Evolutionary conservation across 2,113 vertebrate species (phyloP).

Genomic region (Podiceps cristatus): DNA sequence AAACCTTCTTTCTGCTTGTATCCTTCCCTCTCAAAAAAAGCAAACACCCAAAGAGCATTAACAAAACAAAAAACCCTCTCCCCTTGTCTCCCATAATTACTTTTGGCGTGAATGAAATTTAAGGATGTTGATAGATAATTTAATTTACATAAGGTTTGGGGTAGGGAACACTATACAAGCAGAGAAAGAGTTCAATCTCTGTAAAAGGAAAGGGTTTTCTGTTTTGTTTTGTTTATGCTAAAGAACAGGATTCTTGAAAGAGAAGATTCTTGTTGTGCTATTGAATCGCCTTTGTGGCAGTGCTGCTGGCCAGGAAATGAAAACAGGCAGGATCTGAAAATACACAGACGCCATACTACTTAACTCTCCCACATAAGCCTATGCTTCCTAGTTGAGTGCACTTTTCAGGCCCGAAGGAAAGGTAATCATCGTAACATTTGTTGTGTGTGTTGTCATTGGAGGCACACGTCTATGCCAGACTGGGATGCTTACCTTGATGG

Average conservation of each 20-base stretch:
- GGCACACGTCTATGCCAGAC: background rate
- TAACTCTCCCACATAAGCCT: background rate
- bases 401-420: background rate
- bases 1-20: background rate
- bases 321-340: background rate
- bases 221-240: background rate
- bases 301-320: background rate
- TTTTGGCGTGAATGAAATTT: background rate
- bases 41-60: background rate
- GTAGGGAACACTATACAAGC: background rate
- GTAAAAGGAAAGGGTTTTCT: background rate
- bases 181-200: background rate
- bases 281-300: background rate
- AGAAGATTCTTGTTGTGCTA: background rate
- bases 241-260: background rate
- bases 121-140: background rate
- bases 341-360: background rate
- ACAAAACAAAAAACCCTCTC: background rate
- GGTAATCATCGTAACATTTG: background rate
- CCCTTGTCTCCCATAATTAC: background rate
- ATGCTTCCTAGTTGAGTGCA: accelerated
- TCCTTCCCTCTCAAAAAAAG: background rate
- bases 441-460: background rate
- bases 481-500: no score
- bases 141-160: background rate